Evolutionary conservation across 2,113 vertebrate genomes (phyloP).

Genomic region (Jaculus jaculus): DNA sequence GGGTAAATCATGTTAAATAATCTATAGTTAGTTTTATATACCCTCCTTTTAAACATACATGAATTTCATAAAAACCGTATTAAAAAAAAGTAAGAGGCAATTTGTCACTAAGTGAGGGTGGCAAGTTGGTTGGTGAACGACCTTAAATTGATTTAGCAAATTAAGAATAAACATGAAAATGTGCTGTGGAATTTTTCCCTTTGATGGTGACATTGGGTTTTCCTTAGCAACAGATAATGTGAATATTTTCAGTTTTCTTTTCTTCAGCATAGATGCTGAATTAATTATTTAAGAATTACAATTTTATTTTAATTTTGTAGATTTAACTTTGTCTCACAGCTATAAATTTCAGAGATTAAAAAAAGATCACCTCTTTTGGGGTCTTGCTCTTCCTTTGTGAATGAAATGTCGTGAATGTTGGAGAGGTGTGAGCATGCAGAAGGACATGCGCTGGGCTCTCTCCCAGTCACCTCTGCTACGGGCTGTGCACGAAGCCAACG

Average conservation of each 20-base stretch:
- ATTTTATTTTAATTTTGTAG: constrained; percentile 53
- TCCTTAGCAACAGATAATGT: not conserved
- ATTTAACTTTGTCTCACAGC: constrained; percentile 9
- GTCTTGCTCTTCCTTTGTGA: constrained; percentile 11
- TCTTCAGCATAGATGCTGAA: constrained; percentile 36
- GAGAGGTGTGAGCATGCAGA: not conserved
- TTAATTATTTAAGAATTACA: constrained; percentile 31
- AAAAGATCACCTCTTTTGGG: not conserved
- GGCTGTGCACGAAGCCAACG: not conserved
- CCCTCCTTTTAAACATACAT: not conserved
- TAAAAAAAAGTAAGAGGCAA: constrained; percentile 19
- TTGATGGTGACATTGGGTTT: not conserved
- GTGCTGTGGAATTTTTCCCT: not conserved
- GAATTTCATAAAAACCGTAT: constrained; percentile 35
- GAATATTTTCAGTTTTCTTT: constrained; percentile 31
- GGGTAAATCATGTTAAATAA: constrained; percentile 55
- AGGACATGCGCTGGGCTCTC: not conserved
- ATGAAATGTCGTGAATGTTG: not conserved
- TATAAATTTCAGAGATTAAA: constrained; percentile 37
- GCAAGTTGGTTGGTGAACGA: not conserved
- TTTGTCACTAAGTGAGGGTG: constrained; percentile 22
- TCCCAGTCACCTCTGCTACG: not conserved
- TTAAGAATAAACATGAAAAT: not conserved
- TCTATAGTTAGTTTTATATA: constrained; percentile 32
- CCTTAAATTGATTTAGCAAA: constrained; percentile 31